Base-by-base conservation (phyloP, 1,140 invertebrate species). In the Chironomus tepperi region DNA sequence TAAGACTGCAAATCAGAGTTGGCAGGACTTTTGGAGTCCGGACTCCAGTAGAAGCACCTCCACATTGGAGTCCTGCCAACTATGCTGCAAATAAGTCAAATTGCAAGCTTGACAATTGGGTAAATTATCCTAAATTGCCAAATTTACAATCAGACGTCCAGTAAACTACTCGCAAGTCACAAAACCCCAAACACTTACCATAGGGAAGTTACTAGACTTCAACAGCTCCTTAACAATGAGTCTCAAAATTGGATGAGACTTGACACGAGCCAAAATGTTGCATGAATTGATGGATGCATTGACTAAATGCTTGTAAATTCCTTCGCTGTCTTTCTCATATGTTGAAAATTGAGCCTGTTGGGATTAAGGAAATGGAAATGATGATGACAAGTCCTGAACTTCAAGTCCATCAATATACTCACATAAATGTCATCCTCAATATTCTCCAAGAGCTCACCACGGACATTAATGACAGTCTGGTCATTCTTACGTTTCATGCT, bases 221-320 rank as follows among this genome's bases (percentile, higher is more conserved):
- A 21, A 19, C 7, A 70, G 19, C 19, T 70, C 65, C 18, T 70
- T 70, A 5, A 70, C 1, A 12, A 70, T 70, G 19, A 70, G n/a
- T 19, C 18, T 19, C 65, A 70, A 70, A 10, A 70, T 70, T 19
- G 65, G 65, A 70, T 70, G 65, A 70, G 65, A 9, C 10, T 70
- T 70, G 1, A 18, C 18, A 10, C 65, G 65, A 6, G 65, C n/a
- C 6, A 70, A 16, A n/a, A 70, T 19, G 6, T 70, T 70, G 65
- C 65, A 70, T 1, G 19, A 9, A 19, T 70, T 70, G 1, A 70
- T 19, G n/a, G 65, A 19, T 3, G 65, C 19, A 12, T 70, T 70
- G 3, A 70, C 65, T 5, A 70, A 18, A 70, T 70, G 65, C 65
- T 70, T 21, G 16, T 70, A 70, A 19, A 7, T n/a, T n/a, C 47